A percentile compares a stretch with the other conserved stretches of the same genome.
Evolutionary conservation across 2,888 invertebrate species (phyloP).

Genomic region (Hetaerina titia): DNA sequence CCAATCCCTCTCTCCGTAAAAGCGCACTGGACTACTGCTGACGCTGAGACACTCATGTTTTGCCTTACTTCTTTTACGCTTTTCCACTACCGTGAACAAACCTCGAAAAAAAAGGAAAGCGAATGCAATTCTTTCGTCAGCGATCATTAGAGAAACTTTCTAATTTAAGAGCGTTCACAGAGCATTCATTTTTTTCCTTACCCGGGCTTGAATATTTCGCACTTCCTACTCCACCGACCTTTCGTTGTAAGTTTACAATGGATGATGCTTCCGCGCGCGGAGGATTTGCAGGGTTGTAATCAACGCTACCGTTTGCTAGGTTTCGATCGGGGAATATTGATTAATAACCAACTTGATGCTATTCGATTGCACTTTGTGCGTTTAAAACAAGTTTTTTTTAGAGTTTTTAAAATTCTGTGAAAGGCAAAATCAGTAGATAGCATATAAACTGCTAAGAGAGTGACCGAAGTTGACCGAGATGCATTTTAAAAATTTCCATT

Average conservation of each 20-base stretch:
- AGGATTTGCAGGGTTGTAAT: neutral
- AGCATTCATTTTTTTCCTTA: neutral
- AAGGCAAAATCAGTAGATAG: neutral
- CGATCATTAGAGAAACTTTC: slow-evolving; percentile 46
- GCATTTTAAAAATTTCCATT: neutral
- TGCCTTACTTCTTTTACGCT: slow-evolving; percentile 12
- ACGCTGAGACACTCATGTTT: neutral
- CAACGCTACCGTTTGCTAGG: too few relatives aligned
- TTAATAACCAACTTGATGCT: neutral
- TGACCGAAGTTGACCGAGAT: neutral
- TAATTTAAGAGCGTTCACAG: neutral
- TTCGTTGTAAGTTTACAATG: neutral
- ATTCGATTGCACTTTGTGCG: too few relatives aligned
- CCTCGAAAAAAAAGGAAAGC: neutral
- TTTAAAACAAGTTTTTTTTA: too few relatives aligned
- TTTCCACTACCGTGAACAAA: slow-evolving; percentile 36
- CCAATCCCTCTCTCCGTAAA: neutral
- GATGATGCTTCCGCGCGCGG: neutral
- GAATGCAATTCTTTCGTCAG: neutral
- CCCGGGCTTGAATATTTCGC: neutral
- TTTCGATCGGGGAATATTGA: neutral
- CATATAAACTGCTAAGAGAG: neutral
- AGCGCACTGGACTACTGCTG: neutral
- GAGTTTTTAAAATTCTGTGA: neutral
- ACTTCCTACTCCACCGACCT: neutral